A percentile compares a stretch with the other conserved stretches of the same genome.
phyloP scores from a whole-genome alignment of 2,888 invertebrate genomes.

The Baronia brevicornis region DNA sequence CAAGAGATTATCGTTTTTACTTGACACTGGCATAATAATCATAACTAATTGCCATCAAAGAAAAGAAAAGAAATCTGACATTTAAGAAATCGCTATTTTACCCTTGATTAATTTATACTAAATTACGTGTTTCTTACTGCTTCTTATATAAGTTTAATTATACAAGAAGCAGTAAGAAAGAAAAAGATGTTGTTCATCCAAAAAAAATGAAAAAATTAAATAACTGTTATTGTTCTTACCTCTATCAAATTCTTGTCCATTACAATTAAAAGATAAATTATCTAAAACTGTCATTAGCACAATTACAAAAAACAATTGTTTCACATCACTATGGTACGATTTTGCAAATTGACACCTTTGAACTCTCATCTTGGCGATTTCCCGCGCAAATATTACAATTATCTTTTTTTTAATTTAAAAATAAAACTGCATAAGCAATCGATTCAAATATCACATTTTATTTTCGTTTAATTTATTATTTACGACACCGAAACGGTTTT shows the following conservation, averaged over 20 bases:
- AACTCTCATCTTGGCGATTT: slow-evolving; percentile 59
- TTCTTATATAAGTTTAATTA: too few species aligned
- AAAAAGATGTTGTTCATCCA: too few species aligned
- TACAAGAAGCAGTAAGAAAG: too few species aligned
- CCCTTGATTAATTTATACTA: too few species aligned
- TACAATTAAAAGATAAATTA: slow-evolving; percentile 42
- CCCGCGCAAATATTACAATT: slow-evolving; percentile 36
- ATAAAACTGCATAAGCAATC: slow-evolving; percentile 22
- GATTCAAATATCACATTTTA: slow-evolving; percentile 37
- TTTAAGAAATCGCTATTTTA: too few species aligned
- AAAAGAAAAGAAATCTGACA: too few species aligned
- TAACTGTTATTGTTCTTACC: too few species aligned
- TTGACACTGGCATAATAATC: too few species aligned
- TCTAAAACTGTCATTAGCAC: slow-evolving; percentile 54
- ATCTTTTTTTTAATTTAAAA: slow-evolving; percentile 23
- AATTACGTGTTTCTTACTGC: too few species aligned
- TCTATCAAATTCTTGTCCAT: slow-evolving; percentile 45
- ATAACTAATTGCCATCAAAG: too few species aligned
- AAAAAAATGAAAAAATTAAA: too few species aligned
- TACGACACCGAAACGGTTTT: slow-evolving; percentile 40
- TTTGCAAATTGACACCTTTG: slow-evolving; percentile 51
- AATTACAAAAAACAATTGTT: slow-evolving; percentile 44
- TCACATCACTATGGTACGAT: slow-evolving; percentile 57
- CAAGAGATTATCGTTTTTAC: too few species aligned
- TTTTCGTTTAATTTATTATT: slow-evolving; percentile 22